Percentiles rank a stretch among this genome's conserved stretches.
Conservation (phyloP, 1,140 invertebrate genomes). For the Cyphomyrmex costatus region DNA sequence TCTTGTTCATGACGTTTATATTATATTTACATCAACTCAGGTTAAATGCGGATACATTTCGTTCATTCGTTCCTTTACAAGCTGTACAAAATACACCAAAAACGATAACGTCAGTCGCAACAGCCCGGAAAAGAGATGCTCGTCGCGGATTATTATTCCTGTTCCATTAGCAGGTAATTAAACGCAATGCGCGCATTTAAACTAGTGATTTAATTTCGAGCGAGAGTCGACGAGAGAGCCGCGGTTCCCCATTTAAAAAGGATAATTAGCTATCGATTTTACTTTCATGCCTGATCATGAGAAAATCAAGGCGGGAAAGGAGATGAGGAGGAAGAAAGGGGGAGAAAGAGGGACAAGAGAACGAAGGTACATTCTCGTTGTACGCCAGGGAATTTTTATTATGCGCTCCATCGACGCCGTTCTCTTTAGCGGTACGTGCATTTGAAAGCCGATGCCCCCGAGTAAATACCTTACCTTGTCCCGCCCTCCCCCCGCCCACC, state of each 20-base stretch:
- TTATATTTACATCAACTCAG: conserved; percentile 8
- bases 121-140: neutral
- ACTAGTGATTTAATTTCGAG: conserved; percentile 37
- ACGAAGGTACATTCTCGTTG: neutral
- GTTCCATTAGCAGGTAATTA: conserved; percentile 49
- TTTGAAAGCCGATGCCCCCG: conserved; percentile 44
- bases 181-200: conserved; percentile 41
- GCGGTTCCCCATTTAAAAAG: conserved; percentile 33
- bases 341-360: neutral
- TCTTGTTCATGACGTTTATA: conserved; percentile 8
- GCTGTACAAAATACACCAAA: neutral
- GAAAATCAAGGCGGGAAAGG: neutral
- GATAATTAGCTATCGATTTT: conserved; percentile 49
- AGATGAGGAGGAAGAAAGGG: neutral
- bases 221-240: neutral
- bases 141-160: conserved; percentile 35
- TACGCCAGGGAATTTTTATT: conserved; percentile 54
- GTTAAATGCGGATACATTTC: conserved; percentile 26
- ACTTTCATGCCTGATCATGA: conserved; percentile 10
- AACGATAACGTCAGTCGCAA: conserved; percentile 22
- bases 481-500: no score
- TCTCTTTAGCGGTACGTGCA: conserved; percentile 55
- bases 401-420: conserved; percentile 37
- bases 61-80: neutral
- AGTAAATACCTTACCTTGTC: conserved; percentile 36